Evolutionary conservation across 2,888 invertebrate species (phyloP).

Genomic region (Lobophora halterata): DNA sequence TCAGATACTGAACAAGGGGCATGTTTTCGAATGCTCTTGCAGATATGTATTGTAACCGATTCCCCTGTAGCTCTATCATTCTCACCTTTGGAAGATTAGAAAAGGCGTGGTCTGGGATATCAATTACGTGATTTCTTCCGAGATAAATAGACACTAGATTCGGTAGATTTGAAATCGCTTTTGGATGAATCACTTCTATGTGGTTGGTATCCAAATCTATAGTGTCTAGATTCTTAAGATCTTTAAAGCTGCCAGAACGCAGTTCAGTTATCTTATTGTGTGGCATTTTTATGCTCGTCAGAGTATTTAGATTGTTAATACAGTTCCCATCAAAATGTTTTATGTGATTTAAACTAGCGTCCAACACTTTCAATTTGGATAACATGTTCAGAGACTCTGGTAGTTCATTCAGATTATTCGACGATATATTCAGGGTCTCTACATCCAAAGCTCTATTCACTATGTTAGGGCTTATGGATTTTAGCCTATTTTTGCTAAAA

Average conservation of each 20-base stretch:
- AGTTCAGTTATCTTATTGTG: slow-evolving; percentile 87
- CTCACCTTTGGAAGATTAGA: slow-evolving; percentile 87
- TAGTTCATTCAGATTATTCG: slow-evolving; percentile 87
- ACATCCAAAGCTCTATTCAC: slow-evolving; percentile 84
- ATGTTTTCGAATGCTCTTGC: slow-evolving; percentile 88
- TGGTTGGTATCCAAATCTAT: slow-evolving; percentile 92
- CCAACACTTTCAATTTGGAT: slow-evolving; percentile 85
- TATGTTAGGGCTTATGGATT: slow-evolving; percentile 83
- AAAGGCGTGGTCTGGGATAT: slow-evolving; percentile 88
- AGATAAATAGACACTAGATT: slow-evolving; percentile 85
- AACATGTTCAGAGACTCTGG: slow-evolving; percentile 86
- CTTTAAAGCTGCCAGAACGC: slow-evolving; percentile 85
- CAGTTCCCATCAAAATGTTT: slow-evolving; percentile 85
- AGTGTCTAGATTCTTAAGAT: slow-evolving; percentile 85
- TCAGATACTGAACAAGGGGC: slow-evolving; percentile 89
- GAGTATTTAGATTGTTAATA: slow-evolving; percentile 84
- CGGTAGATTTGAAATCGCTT: slow-evolving; percentile 85
- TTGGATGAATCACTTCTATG: slow-evolving; percentile 86
- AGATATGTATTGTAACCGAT: slow-evolving; percentile 86
- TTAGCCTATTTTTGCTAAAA: slow-evolving; percentile 87
- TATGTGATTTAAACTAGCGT: slow-evolving; percentile 89
- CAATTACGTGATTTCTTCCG: slow-evolving; percentile 86
- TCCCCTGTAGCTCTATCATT: slow-evolving; percentile 90
- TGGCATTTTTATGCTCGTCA: slow-evolving; percentile 86
- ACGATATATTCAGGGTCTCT: slow-evolving; percentile 87